Evolutionary conservation across 2,888 invertebrate genomes (phyloP).

Genomic region (Ceramica pisi): DNA sequence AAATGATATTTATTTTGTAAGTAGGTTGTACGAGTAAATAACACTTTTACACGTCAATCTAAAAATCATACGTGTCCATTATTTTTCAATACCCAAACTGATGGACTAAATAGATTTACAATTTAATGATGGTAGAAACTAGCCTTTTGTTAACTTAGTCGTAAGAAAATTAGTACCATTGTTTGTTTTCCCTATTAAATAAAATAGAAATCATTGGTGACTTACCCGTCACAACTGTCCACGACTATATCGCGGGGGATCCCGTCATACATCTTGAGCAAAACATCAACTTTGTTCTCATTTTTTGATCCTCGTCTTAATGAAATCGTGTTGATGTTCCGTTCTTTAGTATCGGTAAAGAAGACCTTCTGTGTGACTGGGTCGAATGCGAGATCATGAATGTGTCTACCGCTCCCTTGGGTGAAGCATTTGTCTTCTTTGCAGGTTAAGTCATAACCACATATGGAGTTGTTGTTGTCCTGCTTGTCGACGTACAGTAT

Average conservation of each 20-base stretch:
- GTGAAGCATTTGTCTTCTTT: conserved; percentile 84
- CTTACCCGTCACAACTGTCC: conserved; percentile 24
- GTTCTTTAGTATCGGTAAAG: conserved; percentile 92
- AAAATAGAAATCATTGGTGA: conserved; percentile 57
- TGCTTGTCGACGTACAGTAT: conserved; percentile 92
- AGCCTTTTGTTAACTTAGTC: too few species aligned
- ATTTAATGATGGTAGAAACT: too few species aligned
- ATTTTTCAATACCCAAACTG: too few species aligned
- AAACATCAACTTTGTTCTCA: conserved; percentile 81
- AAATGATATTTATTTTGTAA: too few species aligned
- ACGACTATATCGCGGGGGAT: conserved; percentile 17
- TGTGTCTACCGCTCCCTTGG: conserved; percentile 89
- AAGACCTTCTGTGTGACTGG: conserved; percentile 93
- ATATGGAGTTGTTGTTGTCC: conserved; percentile 92
- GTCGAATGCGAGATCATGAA: conserved; percentile 95
- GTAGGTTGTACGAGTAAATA: too few species aligned
- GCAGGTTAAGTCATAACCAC: conserved; percentile 86
- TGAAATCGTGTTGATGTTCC: conserved; percentile 88
- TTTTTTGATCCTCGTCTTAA: conserved; percentile 72
- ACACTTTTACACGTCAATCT: too few species aligned
- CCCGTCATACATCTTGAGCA: conserved; percentile 78
- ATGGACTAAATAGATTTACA: too few species aligned
- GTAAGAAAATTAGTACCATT: too few species aligned
- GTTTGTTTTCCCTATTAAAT: too few species aligned
- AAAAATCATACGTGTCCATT: too few species aligned